Evolutionary conservation across 2,113 vertebrate genomes (phyloP).

Genomic region (Neogale vison): DNA sequence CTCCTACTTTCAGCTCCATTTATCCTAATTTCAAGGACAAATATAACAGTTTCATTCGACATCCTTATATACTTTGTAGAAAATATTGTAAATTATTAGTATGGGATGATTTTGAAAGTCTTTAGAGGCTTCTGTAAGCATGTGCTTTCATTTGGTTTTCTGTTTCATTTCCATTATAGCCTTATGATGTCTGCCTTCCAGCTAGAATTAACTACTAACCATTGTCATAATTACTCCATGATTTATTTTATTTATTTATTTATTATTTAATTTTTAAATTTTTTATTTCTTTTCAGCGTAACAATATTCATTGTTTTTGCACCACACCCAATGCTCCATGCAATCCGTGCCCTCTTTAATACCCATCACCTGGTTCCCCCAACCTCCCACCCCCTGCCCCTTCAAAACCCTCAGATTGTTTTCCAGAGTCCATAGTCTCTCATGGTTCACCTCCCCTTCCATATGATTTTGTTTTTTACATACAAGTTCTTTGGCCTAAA

Average conservation of each 20-base stretch:
- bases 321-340: too few relatives aligned
- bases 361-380: too few relatives aligned
- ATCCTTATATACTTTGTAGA: neutral
- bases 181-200: neutral
- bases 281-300: too few relatives aligned
- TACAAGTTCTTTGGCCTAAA: neutral
- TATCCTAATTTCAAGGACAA: neutral
- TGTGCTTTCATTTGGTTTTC: neutral
- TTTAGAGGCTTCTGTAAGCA: neutral
- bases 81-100: neutral
- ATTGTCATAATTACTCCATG: neutral
- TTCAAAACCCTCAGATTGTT: too few relatives aligned
- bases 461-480: neutral
- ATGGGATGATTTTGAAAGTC: neutral
- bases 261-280: too few relatives aligned
- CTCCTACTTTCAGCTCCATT: neutral
- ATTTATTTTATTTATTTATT: neutral
- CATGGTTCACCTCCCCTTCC: too few relatives aligned
- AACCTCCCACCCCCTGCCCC: too few relatives aligned
- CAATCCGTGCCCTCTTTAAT: too few relatives aligned
- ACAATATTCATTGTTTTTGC: too few relatives aligned
- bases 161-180: neutral
- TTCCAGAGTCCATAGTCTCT: too few relatives aligned
- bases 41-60: neutral
- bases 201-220: neutral